Base-by-base conservation (phyloP, 2,888 invertebrate genomes). In the Xestia xanthographa region DNA sequence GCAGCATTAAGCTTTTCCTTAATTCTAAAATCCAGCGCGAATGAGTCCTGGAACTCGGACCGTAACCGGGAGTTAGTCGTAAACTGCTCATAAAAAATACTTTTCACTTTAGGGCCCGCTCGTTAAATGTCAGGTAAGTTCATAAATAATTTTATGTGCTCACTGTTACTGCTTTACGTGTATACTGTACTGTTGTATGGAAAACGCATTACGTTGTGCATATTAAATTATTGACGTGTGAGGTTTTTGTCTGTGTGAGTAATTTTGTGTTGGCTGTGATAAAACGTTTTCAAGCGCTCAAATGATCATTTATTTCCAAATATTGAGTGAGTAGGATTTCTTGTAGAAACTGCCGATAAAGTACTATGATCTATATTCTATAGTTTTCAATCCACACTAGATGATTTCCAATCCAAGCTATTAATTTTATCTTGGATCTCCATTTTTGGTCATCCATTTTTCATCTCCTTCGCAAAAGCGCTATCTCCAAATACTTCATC, bases 71-170 rank as follows among this genome's bases (percentile, higher is more conserved):
- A 77, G 82, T 77, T 72, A 69, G 76, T 89, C 92, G 90, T 94
- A 94, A 94, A 93, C 89, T 85, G 90, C 66, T 80, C 91, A 88
- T 93, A 93, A 94, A 94, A 92, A 94, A 92, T 91, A 93, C 94
- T 93, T 93, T 93, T 92, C 92, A 93, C 91, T 94, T 93, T 92
- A 93, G 91, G 90, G 88, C 88, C 82, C 67, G 83, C 88, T 90
- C 94, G 93, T 93, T 92, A 93, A 93, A 91, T 81, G 89, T 82
- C 92, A 93, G 94, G 94, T 93, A 92, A 92, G 92, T 92, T 89
- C 92, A 91, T 94, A 94, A 94, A 94, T 92, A 93, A 93, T 92
- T 94, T 94, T 93, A 94, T 90, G 88, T 79, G 79, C 72, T 58
- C 71, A 69, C 77, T 81, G 88, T 86, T 86, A 88, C 84, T 80